Evolutionary conservation across 2,888 invertebrate species (phyloP).

Genomic region (Agonopterix subpropinquella): DNA sequence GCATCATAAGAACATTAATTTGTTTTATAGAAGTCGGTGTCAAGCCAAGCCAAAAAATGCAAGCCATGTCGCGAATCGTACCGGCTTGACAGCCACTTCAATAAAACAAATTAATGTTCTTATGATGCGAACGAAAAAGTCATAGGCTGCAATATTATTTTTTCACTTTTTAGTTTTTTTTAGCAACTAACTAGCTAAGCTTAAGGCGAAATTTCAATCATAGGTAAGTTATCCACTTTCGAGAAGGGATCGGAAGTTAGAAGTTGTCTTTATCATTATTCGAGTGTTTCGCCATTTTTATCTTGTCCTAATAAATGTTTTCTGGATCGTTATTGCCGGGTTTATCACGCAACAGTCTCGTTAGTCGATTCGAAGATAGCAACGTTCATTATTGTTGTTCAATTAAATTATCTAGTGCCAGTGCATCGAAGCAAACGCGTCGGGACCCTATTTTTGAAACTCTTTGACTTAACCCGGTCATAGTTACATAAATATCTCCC

Average conservation of each 20-base stretch:
- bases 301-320: constrained; percentile 4
- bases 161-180: too few species aligned
- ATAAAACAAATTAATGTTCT: too few species aligned
- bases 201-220: constrained; percentile 20
- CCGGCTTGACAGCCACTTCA: too few species aligned
- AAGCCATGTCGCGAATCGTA: too few species aligned
- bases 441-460: constrained; percentile 45
- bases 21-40: too few species aligned
- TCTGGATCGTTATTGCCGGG: constrained; percentile 2
- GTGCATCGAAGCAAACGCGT: constrained; percentile 30
- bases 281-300: constrained; percentile 12
- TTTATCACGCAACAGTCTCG: background rate
- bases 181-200: constrained; percentile 1
- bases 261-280: constrained; percentile 11
- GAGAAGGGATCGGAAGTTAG: constrained; percentile 11
- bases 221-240: constrained; percentile 3
- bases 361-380: background rate
- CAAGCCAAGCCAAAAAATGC: too few species aligned
- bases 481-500: constrained; percentile 68
- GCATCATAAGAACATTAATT: too few species aligned
- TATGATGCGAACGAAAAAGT: too few species aligned
- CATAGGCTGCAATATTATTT: too few species aligned
- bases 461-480: constrained; percentile 65
- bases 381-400: constrained; percentile 6
- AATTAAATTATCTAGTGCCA: constrained; percentile 11